A percentile compares a stretch with the other conserved stretches of the same genome.
These are phyloP conservation scores for Mallotus villosus DNA, from an alignment of 2,797 vertebrate genomes.

Conservation along the genomic window DNA sequence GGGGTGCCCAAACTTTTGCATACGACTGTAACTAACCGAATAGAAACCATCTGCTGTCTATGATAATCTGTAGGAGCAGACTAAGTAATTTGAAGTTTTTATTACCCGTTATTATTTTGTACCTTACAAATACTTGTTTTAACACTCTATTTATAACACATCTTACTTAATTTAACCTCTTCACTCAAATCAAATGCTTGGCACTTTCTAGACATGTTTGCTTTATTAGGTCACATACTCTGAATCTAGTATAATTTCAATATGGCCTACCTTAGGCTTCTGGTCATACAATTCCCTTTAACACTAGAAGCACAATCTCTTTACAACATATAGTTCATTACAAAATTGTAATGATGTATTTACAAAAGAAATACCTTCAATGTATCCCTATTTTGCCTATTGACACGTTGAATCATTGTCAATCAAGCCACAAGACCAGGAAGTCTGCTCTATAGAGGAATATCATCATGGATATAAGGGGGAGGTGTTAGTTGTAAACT, in stretches of 20 bases:
- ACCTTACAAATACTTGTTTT: background rate
- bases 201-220: too few relatives aligned
- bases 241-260: background rate
- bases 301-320: too few relatives aligned
- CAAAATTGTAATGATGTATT: background rate
- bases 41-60: too few relatives aligned
- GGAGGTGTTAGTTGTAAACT: too few relatives aligned
- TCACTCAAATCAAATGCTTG: background rate
- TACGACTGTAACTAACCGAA: too few relatives aligned
- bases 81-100: background rate
- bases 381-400: background rate
- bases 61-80: background rate
- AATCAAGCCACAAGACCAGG: background rate
- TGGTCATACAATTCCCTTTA: too few relatives aligned
- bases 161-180: background rate
- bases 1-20: too few relatives aligned
- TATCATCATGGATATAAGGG: too few relatives aligned
- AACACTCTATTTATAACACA: background rate
- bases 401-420: background rate
- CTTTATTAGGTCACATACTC: background rate
- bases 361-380: background rate
- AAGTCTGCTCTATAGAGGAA: too few relatives aligned
- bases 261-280: background rate
- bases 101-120: background rate
- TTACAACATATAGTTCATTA: background rate